Percentiles rank a stretch among this genome's conserved stretches.
phyloP scores from a whole-genome alignment of 1,140 invertebrate genomes.

The Teleopsis dalmanni region DNA sequence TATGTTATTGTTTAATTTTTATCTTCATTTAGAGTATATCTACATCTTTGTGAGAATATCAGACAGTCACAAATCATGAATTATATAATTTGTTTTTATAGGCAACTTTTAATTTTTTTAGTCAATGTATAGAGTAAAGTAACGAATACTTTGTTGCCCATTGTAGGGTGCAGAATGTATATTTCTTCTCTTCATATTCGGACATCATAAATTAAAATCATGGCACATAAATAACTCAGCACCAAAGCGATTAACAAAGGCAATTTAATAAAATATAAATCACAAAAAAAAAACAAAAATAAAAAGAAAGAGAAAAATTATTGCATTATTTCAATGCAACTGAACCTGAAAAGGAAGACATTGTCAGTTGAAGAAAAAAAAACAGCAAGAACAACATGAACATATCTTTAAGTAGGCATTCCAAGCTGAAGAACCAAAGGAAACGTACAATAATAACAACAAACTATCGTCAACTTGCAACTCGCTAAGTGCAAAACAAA shows the following conservation, averaged over 20 bases:
- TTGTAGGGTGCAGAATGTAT: not conserved
- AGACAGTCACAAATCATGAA: not conserved
- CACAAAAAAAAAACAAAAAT: not conserved
- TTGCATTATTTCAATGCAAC: not conserved
- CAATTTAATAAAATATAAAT: not conserved
- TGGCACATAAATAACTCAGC: slow-evolving; percentile 1
- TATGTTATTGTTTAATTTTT: no score
- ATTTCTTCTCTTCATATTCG: not conserved
- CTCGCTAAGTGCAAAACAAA: no score
- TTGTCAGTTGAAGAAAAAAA: not conserved
- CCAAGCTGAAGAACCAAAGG: not conserved
- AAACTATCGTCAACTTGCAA: no score
- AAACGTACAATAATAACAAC: not conserved
- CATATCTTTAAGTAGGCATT: not conserved
- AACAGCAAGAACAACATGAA: not conserved
- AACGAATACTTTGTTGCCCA: no score
- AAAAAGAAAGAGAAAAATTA: not conserved
- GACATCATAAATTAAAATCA: slow-evolving; percentile 6
- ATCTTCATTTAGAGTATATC: not conserved
- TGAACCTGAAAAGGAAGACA: not conserved
- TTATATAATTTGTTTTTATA: not conserved
- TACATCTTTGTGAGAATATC: not conserved
- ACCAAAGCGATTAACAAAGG: slow-evolving; percentile 1
- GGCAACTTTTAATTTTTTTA: not conserved
- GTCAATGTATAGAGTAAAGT: no score